Evolutionary conservation across 2,888 invertebrate species (phyloP).

Genomic region (Ectemnius lituratus): DNA sequence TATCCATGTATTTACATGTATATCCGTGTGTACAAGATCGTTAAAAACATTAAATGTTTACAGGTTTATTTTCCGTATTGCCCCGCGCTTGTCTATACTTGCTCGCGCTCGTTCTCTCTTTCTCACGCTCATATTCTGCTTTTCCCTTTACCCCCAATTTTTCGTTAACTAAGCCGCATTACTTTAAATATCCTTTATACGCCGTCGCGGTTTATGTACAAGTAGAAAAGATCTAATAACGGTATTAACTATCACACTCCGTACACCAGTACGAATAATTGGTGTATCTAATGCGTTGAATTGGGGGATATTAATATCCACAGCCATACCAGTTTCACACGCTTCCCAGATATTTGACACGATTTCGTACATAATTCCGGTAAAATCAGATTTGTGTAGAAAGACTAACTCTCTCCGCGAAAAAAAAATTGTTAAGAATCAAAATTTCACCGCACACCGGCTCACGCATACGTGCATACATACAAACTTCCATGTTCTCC

Average conservation of each 20-base stretch:
- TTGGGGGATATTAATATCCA: conserved; percentile 27
- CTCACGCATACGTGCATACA: conserved; percentile 19
- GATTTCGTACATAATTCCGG: conserved; percentile 9
- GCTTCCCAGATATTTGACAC: conserved; percentile 3
- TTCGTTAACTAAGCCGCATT: conserved; percentile 26
- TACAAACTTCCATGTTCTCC: conserved; percentile 33
- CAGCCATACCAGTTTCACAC: conserved; percentile 13
- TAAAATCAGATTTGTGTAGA: conserved; percentile 30
- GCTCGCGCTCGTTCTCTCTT: conserved; percentile 14
- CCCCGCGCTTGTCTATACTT: conserved; percentile 52
- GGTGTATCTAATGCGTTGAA: conserved; percentile 55
- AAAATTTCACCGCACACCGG: conserved; percentile 20
- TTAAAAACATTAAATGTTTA: conserved; percentile 77
- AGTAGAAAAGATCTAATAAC: conserved; percentile 70
- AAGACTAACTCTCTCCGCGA: conserved; percentile 30
- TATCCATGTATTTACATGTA: conserved; percentile 76
- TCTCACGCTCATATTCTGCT: conserved; percentile 30
- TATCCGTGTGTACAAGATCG: conserved; percentile 75
- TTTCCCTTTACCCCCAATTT: conserved; percentile 6
- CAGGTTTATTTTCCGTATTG: conserved; percentile 64
- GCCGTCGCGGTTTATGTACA: conserved; percentile 68
- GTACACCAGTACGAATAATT: conserved; percentile 61
- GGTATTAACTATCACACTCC: conserved; percentile 62
- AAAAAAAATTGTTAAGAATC: conserved; percentile 31
- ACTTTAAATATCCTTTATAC: conserved; percentile 59